Evolutionary conservation across 2,797 vertebrate genomes (phyloP), one percentile per base, ranked within the genome.

Genomic region (Vultur gryphus): DNA sequence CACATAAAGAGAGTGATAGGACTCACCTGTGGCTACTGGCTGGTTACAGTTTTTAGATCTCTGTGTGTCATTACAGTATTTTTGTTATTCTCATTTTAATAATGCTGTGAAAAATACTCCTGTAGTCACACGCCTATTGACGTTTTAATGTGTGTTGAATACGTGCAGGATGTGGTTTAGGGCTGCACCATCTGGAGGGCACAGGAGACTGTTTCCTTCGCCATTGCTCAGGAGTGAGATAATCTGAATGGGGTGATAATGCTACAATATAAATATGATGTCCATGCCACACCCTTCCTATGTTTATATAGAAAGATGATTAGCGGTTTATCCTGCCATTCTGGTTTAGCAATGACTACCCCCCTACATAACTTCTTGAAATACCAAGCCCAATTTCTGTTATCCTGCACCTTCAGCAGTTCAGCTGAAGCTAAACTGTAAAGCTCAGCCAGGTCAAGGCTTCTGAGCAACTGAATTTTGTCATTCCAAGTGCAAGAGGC

Each of bases 221-320:
- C 67, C 24, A 10, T n/a, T 61, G 70, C 58, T 28, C 39, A 58
- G 16, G 39, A 72, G 0, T 31, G 21, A 88, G 35, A 64, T 70
- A 54, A 51, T 58, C 49, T 43, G 43, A 71, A 46, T 37, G 26
- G 49, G 6, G 3, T 43, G 26, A 29, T 76, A 76, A 28, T 46
- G 39, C n/a, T 75, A 84, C 66, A 59, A 49, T 67, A 64, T 3
- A 4, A 52, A n/a, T 25, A 37, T 4, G 26, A 51, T 44, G 49
- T 35, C 41, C 7, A 1, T 46, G 13, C 23, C 67, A 10, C 4
- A 67, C 13, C 39, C 14, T 54, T 69, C n/a, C 21, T n/a, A 0
- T 66, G 10, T 67, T 78, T 66, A 37, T 33, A 18, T 2, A 37
- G 31, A 35, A 78, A 59, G 9, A 43, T 43, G 18, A 67, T 20